phyloP scores from a whole-genome alignment of 2,888 invertebrate genomes.

The Caenorhabditis zanzibari region DNA sequence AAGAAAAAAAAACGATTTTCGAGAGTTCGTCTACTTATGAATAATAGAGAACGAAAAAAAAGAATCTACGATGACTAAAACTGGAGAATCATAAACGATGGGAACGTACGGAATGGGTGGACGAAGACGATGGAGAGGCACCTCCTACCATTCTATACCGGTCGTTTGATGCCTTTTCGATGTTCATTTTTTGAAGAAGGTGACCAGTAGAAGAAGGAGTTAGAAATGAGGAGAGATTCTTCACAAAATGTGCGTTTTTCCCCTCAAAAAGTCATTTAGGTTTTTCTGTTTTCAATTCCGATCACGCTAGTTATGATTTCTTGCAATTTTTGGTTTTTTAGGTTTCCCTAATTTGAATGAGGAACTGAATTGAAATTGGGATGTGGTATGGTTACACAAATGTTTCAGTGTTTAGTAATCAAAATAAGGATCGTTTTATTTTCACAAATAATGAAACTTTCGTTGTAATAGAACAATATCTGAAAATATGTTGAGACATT shows the following conservation, averaged over 20 bases:
- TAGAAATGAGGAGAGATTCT: conserved; percentile 15
- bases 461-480: too few species aligned
- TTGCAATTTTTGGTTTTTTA: background rate
- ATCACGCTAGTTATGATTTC: conserved; percentile 14
- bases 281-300: background rate
- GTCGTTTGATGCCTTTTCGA: conserved; percentile 14
- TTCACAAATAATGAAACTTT: too few species aligned
- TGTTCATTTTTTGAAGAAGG: conserved; percentile 47
- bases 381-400: too few species aligned
- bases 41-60: conserved; percentile 17
- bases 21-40: conserved; percentile 21
- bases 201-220: conserved; percentile 1
- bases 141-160: conserved; percentile 55
- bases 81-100: conserved; percentile 49
- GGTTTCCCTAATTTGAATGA: background rate
- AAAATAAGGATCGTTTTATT: too few species aligned
- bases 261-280: conserved; percentile 3
- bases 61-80: conserved; percentile 7
- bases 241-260: background rate
- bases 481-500: too few species aligned
- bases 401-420: too few species aligned
- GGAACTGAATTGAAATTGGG: too few species aligned
- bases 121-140: conserved; percentile 29
- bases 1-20: conserved; percentile 29
- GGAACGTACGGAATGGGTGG: conserved; percentile 55